Percentiles rank a stretch among this genome's conserved stretches.
Evolutionary conservation across 2,888 invertebrate genomes (phyloP).

Genomic region (Melanchra persicariae): DNA sequence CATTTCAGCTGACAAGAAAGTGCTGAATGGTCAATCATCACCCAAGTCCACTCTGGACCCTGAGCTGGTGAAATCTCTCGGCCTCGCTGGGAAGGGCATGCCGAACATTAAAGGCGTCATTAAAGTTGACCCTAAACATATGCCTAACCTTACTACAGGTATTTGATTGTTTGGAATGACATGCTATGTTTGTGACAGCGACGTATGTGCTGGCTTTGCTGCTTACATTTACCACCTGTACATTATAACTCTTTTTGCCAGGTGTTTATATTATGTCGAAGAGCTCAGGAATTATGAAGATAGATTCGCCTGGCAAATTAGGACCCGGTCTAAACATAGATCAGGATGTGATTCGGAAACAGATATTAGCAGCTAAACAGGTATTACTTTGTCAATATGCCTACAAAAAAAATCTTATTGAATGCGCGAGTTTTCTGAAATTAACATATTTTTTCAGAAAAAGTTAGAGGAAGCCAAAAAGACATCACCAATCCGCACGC

Average conservation of each 20-base stretch:
- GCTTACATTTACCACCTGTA: slow-evolving; percentile 30
- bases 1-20: slow-evolving; percentile 83
- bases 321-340: slow-evolving; percentile 89
- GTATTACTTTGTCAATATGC: slow-evolving; percentile 65
- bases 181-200: slow-evolving; percentile 51
- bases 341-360: slow-evolving; percentile 88
- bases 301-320: slow-evolving; percentile 92
- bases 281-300: slow-evolving; percentile 94
- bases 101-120: slow-evolving; percentile 93
- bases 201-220: slow-evolving; percentile 65
- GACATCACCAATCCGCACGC: slow-evolving; percentile 73
- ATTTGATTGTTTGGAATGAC: slow-evolving; percentile 64
- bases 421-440: neutral
- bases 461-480: slow-evolving; percentile 85
- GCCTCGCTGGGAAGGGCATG: slow-evolving; percentile 89
- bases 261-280: slow-evolving; percentile 95
- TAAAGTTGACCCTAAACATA: slow-evolving; percentile 94
- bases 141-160: slow-evolving; percentile 91
- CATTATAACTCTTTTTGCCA: slow-evolving; percentile 74
- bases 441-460: slow-evolving; percentile 74
- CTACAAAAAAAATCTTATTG: neutral
- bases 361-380: slow-evolving; percentile 89
- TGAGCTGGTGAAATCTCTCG: slow-evolving; percentile 89
- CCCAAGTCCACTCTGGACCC: slow-evolving; percentile 87
- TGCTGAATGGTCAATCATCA: slow-evolving; percentile 88